A percentile compares a stretch with the other conserved stretches of the same genome.
Conservation (phyloP, 2,797 vertebrate species). For the Lepus oiostolus region DNA sequence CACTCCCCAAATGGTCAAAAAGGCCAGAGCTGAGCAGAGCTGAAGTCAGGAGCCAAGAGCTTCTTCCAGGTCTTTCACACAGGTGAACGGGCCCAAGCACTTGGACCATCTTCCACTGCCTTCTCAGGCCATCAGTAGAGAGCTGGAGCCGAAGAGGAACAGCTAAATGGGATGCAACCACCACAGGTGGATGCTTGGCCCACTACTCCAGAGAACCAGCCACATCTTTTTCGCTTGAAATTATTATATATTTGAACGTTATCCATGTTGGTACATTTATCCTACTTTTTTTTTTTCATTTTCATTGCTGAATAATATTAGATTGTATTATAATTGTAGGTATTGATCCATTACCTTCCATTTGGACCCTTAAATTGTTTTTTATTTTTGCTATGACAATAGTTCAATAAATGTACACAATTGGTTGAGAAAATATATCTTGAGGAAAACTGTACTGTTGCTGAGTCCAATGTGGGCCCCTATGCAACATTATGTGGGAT, state of each 20-base stretch:
- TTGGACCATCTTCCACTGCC: no score
- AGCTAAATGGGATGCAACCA: no score
- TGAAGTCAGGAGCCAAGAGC: no score
- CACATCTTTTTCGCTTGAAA: neutral
- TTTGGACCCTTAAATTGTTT: neutral
- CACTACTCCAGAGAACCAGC: no score
- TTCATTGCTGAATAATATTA: constrained; percentile 23
- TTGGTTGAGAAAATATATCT: neutral
- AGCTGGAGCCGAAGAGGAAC: no score
- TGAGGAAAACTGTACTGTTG: neutral
- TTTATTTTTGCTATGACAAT: neutral
- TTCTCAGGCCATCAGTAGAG: no score
- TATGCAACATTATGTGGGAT: neutral
- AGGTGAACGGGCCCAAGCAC: no score
- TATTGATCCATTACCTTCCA: neutral
- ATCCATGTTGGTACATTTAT: neutral
- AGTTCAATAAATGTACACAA: neutral
- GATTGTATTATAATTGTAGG: neutral
- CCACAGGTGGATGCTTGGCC: no score
- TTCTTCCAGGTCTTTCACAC: no score
- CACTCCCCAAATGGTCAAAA: no score
- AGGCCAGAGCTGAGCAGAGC: no score
- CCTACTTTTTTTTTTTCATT: neutral
- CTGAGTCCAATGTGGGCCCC: neutral
- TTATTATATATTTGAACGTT: constrained; percentile 30